phyloP scores from a whole-genome alignment of 2,113 vertebrate genomes.

The Amphiprion ocellaris region DNA sequence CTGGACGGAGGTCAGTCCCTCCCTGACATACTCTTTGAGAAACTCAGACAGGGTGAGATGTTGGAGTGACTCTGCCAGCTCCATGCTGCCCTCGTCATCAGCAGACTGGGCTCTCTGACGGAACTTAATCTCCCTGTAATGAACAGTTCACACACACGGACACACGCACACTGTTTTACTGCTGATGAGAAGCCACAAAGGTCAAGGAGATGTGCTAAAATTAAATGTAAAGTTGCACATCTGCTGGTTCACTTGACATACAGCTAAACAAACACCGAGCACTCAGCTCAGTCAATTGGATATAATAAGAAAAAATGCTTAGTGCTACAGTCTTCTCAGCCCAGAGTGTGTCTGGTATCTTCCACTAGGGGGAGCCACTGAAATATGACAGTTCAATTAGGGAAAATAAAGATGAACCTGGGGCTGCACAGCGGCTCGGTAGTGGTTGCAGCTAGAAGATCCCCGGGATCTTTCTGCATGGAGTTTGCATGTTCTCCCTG shows the following conservation, averaged over 20 bases:
- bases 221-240: background rate
- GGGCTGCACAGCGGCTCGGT: too few relatives aligned
- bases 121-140: constrained; percentile 84
- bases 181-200: background rate
- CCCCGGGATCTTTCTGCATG: too few relatives aligned
- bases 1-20: background rate
- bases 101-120: constrained; percentile 85
- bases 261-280: background rate
- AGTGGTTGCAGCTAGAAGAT: too few relatives aligned
- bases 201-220: background rate
- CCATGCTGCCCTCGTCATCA: constrained; percentile 83
- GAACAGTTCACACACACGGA: constrained; percentile 61
- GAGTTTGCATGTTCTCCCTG: too few relatives aligned
- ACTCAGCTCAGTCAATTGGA: too few relatives aligned
- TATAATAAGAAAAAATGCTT: too few relatives aligned
- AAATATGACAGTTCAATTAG: background rate
- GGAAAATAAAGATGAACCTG: too few relatives aligned
- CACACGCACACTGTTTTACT: background rate
- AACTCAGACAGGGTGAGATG: constrained; percentile 88
- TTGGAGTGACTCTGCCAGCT: constrained; percentile 84
- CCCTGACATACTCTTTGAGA: constrained; percentile 87
- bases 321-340: background rate
- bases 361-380: constrained; percentile 40
- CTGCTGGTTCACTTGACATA: background rate
- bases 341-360: background rate